Conservation (phyloP, 2,888 invertebrate genomes). For the Cartodere bifasciata region DNA sequence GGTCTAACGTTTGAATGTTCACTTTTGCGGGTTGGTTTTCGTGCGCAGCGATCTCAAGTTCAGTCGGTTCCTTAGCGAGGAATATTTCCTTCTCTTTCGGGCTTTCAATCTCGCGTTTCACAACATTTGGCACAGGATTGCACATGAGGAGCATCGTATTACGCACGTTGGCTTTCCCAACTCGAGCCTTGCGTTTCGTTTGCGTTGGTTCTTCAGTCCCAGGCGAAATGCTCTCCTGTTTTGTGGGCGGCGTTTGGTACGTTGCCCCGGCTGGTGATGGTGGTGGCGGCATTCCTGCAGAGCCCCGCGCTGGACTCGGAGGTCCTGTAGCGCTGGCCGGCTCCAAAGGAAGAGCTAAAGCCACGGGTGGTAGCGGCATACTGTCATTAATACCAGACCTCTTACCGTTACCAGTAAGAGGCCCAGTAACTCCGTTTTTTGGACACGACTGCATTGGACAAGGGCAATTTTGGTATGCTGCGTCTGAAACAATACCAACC, state of each 20-base stretch:
- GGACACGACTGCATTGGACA: constrained; percentile 91
- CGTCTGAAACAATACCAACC: constrained; percentile 28
- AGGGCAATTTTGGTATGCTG: constrained; percentile 61
- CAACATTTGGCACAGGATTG: constrained; percentile 26
- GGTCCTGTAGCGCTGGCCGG: constrained; percentile 44
- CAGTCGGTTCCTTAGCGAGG: constrained; percentile 15
- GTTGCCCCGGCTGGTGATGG: constrained; percentile 41
- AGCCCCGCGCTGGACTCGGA: constrained; percentile 56
- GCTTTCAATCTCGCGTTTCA: constrained; percentile 35
- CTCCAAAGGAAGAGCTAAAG: constrained; percentile 38
- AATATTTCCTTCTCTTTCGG: constrained; percentile 28
- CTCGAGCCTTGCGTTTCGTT: constrained; percentile 40
- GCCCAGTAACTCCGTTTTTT: constrained; percentile 98
- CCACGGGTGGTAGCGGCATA: constrained; percentile 35
- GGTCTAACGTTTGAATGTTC: neutral
- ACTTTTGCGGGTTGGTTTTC: constrained; percentile 8
- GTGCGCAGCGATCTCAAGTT: constrained; percentile 11
- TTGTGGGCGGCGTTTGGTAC: constrained; percentile 28
- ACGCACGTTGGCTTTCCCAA: constrained; percentile 56
- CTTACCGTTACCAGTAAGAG: constrained; percentile 94
- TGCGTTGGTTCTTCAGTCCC: constrained; percentile 23
- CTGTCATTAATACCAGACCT: constrained; percentile 37
- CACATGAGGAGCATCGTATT: constrained; percentile 41
- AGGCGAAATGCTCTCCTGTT: constrained; percentile 21
- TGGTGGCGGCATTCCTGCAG: constrained; percentile 51